These are phyloP conservation scores for Brachionus rotundiformis DNA, from an alignment of 1,140 invertebrate genomes.

Conservation along the genomic window DNA sequence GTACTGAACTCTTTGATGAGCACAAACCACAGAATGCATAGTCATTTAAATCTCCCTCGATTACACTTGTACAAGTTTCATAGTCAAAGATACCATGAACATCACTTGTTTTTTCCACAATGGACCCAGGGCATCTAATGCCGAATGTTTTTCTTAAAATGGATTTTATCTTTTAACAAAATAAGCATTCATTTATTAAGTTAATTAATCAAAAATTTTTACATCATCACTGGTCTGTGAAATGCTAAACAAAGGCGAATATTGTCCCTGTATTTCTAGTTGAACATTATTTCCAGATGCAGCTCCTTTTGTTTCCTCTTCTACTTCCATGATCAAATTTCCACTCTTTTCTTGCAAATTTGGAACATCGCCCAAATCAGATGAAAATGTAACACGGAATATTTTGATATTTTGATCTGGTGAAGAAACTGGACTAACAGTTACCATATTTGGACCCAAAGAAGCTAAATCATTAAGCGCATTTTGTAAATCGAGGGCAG, in stretches of 20 bases:
- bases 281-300: background rate
- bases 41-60: background rate
- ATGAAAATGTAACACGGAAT: background rate
- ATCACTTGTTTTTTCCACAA: background rate
- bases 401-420: background rate
- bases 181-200: background rate
- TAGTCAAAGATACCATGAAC: conserved; percentile 16
- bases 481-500: background rate
- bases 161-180: background rate
- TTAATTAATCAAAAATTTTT: background rate
- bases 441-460: background rate
- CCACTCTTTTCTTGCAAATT: background rate
- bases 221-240: background rate
- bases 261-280: background rate
- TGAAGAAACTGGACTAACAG: background rate
- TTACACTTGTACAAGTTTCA: background rate
- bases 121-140: conserved; percentile 27
- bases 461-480: conserved; percentile 35
- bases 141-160: background rate
- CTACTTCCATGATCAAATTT: background rate
- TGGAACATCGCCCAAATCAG: conserved; percentile 17
- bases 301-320: conserved; percentile 15
- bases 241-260: background rate
- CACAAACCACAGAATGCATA: conserved; percentile 36
- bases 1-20: background rate